A percentile compares a stretch with the other conserved stretches of the same genome.
Evolutionary conservation across 2,113 vertebrate genomes (phyloP).

Genomic region (Chaetodon trifascialis): DNA sequence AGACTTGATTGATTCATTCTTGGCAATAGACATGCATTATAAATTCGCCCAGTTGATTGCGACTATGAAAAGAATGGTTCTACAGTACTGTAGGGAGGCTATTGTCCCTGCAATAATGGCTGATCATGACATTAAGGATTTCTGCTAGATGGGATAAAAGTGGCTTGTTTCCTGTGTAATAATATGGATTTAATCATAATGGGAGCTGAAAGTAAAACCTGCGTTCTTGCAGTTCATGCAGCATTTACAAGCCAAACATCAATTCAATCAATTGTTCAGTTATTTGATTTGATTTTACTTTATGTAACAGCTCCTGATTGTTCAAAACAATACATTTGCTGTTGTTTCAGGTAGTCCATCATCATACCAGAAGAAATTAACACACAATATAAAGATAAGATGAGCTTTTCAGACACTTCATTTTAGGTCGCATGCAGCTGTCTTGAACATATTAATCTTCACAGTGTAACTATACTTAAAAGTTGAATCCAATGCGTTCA

Average conservation of each 20-base stretch:
- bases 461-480: background rate
- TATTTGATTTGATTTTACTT: background rate
- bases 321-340: background rate
- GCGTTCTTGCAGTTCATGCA: background rate
- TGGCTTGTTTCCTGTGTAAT: slow-evolving; percentile 36
- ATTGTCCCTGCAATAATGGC: slow-evolving; percentile 38
- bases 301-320: background rate
- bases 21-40: slow-evolving; percentile 13
- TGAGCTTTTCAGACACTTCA: background rate
- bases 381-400: background rate
- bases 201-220: slow-evolving; percentile 14
- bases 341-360: too few species aligned
- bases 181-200: slow-evolving; percentile 41
- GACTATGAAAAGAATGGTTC: slow-evolving; percentile 27
- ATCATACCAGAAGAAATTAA: background rate
- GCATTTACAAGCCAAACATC: background rate
- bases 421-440: background rate
- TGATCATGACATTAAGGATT: slow-evolving; percentile 41
- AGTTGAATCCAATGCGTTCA: background rate
- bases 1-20: slow-evolving; percentile 27
- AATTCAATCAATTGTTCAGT: background rate
- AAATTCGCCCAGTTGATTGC: slow-evolving; percentile 39
- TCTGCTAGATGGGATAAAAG: slow-evolving; percentile 28
- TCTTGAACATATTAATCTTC: background rate
- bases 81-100: slow-evolving; percentile 12